Evolutionary conservation across 2,797 vertebrate species (phyloP).

Genomic region (Labroides dimidiatus): DNA sequence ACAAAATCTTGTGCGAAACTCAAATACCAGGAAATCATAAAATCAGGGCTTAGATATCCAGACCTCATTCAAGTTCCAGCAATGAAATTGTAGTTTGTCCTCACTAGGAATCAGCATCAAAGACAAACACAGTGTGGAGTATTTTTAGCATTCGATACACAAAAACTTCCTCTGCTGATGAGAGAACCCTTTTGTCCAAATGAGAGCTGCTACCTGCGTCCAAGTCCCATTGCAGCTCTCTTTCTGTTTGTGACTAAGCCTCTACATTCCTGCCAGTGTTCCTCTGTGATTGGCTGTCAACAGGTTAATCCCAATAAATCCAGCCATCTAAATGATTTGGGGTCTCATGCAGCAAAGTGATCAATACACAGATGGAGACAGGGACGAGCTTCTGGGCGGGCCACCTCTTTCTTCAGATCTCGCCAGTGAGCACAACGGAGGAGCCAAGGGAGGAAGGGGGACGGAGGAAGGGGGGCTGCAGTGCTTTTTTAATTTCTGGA

Average conservation of each 20-base stretch:
- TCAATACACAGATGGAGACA: constrained; percentile 65
- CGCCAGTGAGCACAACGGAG: neutral
- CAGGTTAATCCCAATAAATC: constrained; percentile 72
- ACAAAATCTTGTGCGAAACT: too few species aligned
- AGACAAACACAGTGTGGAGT: too few species aligned
- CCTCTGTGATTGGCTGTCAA: constrained; percentile 47
- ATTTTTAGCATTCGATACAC: neutral
- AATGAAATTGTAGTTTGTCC: too few species aligned
- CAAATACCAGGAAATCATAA: too few species aligned
- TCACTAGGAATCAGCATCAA: too few species aligned
- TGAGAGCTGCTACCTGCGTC: neutral
- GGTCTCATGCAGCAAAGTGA: constrained; percentile 61
- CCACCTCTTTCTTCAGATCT: constrained; percentile 22
- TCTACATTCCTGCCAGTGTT: constrained; percentile 15
- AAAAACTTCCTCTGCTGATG: neutral
- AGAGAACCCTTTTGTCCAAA: neutral
- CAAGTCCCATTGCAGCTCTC: neutral
- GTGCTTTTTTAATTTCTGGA: constrained; percentile 59
- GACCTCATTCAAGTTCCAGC: too few species aligned
- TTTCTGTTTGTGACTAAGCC: neutral
- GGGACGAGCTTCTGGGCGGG: constrained; percentile 43
- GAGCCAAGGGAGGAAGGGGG: constrained; percentile 17
- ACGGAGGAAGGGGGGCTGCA: constrained; percentile 32
- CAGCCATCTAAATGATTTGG: constrained; percentile 67
- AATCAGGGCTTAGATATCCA: too few species aligned